Conservation (phyloP, 2,888 invertebrate genomes). For the Thymelicus acteon region DNA sequence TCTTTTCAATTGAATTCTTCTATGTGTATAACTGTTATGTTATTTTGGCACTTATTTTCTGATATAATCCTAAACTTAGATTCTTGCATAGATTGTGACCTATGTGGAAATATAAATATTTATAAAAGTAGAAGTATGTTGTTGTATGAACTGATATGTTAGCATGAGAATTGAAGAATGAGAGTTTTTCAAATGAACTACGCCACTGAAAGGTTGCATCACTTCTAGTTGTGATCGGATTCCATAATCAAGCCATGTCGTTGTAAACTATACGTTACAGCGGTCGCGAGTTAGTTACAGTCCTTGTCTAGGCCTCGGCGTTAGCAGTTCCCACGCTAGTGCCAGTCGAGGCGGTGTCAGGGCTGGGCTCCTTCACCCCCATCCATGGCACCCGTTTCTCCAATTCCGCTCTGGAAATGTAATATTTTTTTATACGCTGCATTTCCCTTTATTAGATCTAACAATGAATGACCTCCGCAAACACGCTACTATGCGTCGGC, state of each 20-base stretch:
- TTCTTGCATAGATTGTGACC: too few relatives aligned
- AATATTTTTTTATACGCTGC: background rate
- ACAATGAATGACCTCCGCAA: too few relatives aligned
- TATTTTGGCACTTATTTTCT: too few relatives aligned
- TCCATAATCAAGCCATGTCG: slow-evolving; percentile 31
- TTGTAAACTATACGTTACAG: background rate
- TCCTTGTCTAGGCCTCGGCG: slow-evolving; percentile 58
- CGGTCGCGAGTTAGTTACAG: slow-evolving; percentile 12
- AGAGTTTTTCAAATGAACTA: background rate
- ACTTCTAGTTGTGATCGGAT: slow-evolving; percentile 31
- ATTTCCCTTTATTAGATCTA: too few relatives aligned
- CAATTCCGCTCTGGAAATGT: slow-evolving; percentile 86
- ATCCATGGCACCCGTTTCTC: slow-evolving; percentile 92
- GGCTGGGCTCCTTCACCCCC: slow-evolving; percentile 87
- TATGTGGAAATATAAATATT: too few relatives aligned
- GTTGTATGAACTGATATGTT: too few relatives aligned
- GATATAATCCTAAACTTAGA: too few relatives aligned
- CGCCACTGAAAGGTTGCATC: slow-evolving; percentile 26
- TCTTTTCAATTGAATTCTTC: too few relatives aligned
- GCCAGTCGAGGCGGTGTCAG: slow-evolving; percentile 67
- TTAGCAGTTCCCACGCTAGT: slow-evolving; percentile 74
- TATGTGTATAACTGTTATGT: too few relatives aligned
- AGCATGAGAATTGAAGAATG: too few relatives aligned
- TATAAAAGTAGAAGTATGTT: too few relatives aligned
- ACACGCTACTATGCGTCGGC: too few relatives aligned